Base-by-base conservation (phyloP, 2,113 vertebrate genomes). In the Zosterops pallidus region DNA sequence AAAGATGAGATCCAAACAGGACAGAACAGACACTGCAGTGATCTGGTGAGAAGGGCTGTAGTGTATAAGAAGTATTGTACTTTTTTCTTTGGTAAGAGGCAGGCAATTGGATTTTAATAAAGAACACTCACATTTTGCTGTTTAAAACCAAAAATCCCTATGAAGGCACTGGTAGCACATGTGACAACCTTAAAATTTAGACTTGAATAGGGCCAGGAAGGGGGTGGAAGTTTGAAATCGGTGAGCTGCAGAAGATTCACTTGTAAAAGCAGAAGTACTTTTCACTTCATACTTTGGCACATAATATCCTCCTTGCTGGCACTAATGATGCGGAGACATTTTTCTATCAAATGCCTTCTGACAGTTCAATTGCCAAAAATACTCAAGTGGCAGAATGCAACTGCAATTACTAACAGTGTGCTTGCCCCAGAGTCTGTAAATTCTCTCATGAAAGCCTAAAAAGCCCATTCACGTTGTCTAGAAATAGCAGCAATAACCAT, bases 401-500 rank as follows among this genome's bases (percentile, higher is more conserved):
- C 83, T 83, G 96, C 94, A 97, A 92, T 97, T 97, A 94, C 94
- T 41, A 95, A 86, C 85, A 96, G 81, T 92, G 92, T 94, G 76
- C 86, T 96, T 97, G 96, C 94, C 95, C 94, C 82, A 86, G 86
- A 94, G 94, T 95, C 95, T 94, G 96, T 92, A 89, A 95, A 92
- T 92, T 94, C 89, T 91, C 92, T 94, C 84, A 92, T 88, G 88
- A 97, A 97, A 96, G 95, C 92, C 92, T 95, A 93, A 96, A 96
- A 92, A 89, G 86, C 94, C 94, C 93, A 92, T 95, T 96, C 89
- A 93, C 39, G 0, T 79, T 94, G 90, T 93, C 94, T 96, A 94
- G 93, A 96, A 97, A 97, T 96, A 97, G 97, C 93, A 97, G 94
- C 95, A 92, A 96, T 97, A 97, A 96, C 96, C 96, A 96, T 96